A percentile compares a stretch with the other conserved stretches of the same genome.
phyloP scores from a whole-genome alignment of 2,888 invertebrate genomes.

The Drosophila borborema region DNA sequence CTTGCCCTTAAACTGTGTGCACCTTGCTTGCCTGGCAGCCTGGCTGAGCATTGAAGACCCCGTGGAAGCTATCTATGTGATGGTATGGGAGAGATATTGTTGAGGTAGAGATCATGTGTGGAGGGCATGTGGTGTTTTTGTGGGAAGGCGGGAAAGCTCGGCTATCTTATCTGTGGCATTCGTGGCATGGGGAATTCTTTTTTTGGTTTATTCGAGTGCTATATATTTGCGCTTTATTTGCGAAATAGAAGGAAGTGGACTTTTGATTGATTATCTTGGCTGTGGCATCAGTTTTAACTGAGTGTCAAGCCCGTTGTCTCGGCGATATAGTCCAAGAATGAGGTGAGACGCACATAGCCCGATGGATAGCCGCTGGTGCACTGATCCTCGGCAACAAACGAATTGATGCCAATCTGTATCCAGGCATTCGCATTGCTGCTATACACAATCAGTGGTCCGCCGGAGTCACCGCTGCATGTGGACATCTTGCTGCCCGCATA shows the following conservation, averaged over 20 bases:
- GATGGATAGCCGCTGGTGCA: slow-evolving; percentile 81
- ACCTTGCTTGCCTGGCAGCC: background rate
- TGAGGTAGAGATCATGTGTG: background rate
- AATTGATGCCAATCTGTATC: slow-evolving; percentile 83
- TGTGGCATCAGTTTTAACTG: slow-evolving; percentile 22
- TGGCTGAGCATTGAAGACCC: background rate
- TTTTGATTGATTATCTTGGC: slow-evolving; percentile 2
- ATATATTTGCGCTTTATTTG: slow-evolving; percentile 33
- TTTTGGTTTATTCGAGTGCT: slow-evolving; percentile 20
- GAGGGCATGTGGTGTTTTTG: background rate
- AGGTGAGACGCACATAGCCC: slow-evolving; percentile 80
- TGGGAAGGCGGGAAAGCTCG: background rate
- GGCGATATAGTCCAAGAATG: slow-evolving; percentile 74
- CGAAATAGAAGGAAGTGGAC: slow-evolving; percentile 11
- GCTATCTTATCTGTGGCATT: slow-evolving; percentile 31
- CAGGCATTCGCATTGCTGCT: slow-evolving; percentile 45
- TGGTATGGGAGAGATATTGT: background rate
- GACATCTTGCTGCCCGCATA: slow-evolving; percentile 73
- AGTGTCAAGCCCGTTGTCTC: slow-evolving; percentile 55
- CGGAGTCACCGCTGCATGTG: slow-evolving; percentile 83
- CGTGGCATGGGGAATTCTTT: slow-evolving; percentile 7
- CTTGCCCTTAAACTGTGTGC: background rate
- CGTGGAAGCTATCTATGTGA: background rate
- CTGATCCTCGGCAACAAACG: slow-evolving; percentile 81
- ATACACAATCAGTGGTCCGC: slow-evolving; percentile 77